A percentile compares a stretch with the other conserved stretches of the same genome.
These are phyloP conservation scores for Diachasma alloeum DNA, from an alignment of 1,140 invertebrate species.

Conservation along the genomic window DNA sequence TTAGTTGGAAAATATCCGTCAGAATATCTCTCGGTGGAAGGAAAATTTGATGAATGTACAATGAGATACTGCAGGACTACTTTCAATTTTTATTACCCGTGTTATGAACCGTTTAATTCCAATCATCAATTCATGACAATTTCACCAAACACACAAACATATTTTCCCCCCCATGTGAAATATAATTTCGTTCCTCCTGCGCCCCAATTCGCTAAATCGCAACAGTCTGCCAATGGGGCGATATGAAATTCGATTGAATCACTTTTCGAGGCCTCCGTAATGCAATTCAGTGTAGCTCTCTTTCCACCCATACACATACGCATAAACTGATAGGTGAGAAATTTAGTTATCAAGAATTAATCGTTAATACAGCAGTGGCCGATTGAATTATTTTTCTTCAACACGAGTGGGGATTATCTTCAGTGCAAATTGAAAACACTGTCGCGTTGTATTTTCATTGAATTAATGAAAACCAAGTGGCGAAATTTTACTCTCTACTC, in stretches of 20 bases:
- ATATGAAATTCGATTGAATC: constrained; percentile 33
- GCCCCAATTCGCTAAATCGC: no score
- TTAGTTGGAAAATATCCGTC: no score
- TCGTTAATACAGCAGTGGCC: not conserved
- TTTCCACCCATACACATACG: no score
- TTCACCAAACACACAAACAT: not conserved
- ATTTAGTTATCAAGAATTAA: no score
- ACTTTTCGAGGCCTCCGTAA: not conserved
- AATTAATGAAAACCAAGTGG: constrained; percentile 30
- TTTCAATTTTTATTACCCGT: not conserved
- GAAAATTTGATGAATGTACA: no score
- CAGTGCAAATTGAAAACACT: constrained; percentile 15
- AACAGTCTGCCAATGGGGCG: constrained; percentile 34
- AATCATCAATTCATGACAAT: not conserved
- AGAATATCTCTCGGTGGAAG: no score
- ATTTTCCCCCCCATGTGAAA: not conserved
- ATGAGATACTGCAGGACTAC: no score
- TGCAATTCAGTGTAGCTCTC: no score
- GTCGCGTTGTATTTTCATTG: constrained; percentile 28
- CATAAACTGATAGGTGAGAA: not conserved
- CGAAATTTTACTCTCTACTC: not conserved
- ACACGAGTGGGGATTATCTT: constrained; percentile 14
- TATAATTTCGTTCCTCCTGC: constrained; percentile 35
- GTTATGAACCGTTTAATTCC: not conserved
- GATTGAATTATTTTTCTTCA: constrained; percentile 15